Conservation (phyloP, 2,113 vertebrate species). For the Scartelaos histophorus region DNA sequence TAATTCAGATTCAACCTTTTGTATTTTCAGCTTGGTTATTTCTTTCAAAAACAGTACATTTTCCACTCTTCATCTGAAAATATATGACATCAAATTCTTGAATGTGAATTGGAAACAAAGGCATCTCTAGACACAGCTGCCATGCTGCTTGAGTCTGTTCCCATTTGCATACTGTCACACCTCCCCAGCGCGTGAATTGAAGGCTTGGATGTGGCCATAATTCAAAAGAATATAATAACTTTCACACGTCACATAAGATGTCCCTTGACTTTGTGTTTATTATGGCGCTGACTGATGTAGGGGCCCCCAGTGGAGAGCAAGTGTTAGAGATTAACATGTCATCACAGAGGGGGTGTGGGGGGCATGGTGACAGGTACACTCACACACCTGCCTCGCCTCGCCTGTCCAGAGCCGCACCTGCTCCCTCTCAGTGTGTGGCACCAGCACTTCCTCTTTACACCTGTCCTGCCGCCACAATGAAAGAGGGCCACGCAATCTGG, state of each 20-base stretch:
- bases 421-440: constrained; percentile 63
- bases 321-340: constrained; percentile 75
- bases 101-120: not conserved
- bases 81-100: no score
- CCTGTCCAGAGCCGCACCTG: constrained; percentile 65
- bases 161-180: constrained; percentile 33
- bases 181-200: not conserved
- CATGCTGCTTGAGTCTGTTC: constrained; percentile 44
- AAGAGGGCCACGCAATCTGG: constrained; percentile 12
- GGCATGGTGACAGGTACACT: constrained; percentile 69
- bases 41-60: no score
- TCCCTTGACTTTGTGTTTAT: constrained; percentile 55
- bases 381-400: constrained; percentile 69
- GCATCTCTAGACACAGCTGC: constrained; percentile 36
- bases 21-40: no score
- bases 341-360: constrained; percentile 63
- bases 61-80: no score
- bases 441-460: constrained; percentile 66
- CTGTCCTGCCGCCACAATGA: constrained; percentile 39
- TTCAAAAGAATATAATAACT: constrained; percentile 46
- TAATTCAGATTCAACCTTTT: no score
- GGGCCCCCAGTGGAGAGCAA: constrained; percentile 57
- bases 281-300: constrained; percentile 40
- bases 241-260: constrained; percentile 51
- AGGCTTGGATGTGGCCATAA: not conserved